Percentiles rank a stretch among this genome's conserved stretches.
Evolutionary conservation across 2,113 vertebrate species (phyloP).

Genomic region (Peromyscus leucopus): DNA sequence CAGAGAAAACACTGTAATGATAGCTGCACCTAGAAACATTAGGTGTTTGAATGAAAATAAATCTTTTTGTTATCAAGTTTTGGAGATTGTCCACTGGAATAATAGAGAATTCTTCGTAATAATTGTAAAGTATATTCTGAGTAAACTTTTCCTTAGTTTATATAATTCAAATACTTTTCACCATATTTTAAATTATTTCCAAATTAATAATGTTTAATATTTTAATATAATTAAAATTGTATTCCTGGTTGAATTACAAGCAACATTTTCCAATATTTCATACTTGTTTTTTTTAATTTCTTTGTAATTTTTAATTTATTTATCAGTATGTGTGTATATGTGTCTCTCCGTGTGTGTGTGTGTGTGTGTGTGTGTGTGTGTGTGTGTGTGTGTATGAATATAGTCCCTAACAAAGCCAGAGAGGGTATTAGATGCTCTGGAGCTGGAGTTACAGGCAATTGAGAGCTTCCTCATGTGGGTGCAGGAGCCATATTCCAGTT

Average conservation of each 20-base stretch:
- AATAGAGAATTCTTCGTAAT: too few species aligned
- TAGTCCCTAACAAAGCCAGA: neutral
- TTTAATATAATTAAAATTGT: neutral
- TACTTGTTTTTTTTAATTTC: neutral
- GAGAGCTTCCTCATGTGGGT: neutral
- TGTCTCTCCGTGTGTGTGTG: neutral
- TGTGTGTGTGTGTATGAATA: neutral
- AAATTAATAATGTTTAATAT: too few species aligned
- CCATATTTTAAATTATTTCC: too few species aligned
- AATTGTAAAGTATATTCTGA: too few species aligned
- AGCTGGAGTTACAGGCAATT: neutral
- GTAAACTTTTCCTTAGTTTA: too few species aligned
- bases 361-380: neutral
- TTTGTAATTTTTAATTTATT: neutral
- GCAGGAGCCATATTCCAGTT: neutral
- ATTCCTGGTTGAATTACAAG: neutral
- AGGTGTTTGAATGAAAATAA: neutral
- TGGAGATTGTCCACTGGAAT: too few species aligned
- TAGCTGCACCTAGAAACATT: neutral
- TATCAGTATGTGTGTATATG: neutral
- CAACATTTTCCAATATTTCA: neutral
- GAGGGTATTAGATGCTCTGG: neutral
- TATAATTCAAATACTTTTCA: too few species aligned
- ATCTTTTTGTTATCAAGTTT: neutral
- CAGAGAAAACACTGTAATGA: neutral